phyloP scores from a whole-genome alignment of 2,888 invertebrate species.

The Phalangium opilio region DNA sequence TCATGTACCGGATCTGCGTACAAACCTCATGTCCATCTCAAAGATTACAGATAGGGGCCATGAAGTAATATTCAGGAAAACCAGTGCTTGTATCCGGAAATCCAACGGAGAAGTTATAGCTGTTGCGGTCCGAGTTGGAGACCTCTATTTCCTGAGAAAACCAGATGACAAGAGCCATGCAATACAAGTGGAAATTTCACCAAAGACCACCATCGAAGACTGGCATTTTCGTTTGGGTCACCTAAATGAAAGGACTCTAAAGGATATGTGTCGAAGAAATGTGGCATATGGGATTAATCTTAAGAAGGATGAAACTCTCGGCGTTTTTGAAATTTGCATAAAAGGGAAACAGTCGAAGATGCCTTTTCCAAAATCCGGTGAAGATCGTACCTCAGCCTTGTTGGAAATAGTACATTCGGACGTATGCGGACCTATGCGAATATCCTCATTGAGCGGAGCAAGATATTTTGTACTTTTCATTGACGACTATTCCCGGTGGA shows the following conservation, averaged over 20 bases:
- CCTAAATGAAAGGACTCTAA: background rate
- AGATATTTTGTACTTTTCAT: constrained; percentile 3
- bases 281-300: too few species aligned
- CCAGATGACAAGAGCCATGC: background rate
- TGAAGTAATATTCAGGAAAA: background rate
- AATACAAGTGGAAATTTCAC: background rate
- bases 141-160: background rate
- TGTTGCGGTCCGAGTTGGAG: background rate
- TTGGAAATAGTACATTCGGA: too few species aligned
- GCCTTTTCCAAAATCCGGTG: too few species aligned
- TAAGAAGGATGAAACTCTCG: too few species aligned
- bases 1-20: background rate
- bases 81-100: background rate
- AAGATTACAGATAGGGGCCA: background rate
- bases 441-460: background rate
- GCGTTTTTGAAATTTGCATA: too few species aligned
- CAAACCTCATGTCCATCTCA: background rate
- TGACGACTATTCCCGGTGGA: constrained; percentile 3
- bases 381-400: too few species aligned
- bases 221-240: background rate
- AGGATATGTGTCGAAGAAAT: background rate
- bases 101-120: background rate
- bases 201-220: background rate
- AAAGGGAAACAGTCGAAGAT: too few species aligned
- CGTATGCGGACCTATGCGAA: too few species aligned